phyloP scores from a whole-genome alignment of 2,888 invertebrate species.

The Creontiades dilutus region DNA sequence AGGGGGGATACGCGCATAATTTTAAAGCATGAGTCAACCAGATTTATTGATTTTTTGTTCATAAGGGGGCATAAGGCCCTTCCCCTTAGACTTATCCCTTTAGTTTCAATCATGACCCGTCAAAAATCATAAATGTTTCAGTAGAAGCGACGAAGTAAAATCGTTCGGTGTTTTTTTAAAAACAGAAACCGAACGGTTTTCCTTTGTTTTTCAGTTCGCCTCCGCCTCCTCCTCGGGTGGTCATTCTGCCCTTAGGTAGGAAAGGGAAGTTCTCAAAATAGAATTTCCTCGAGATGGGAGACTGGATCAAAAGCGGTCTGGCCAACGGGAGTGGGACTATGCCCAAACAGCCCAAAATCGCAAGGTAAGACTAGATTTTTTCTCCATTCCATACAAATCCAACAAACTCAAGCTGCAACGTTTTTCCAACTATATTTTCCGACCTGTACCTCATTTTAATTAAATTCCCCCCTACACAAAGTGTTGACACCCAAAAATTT shows the following conservation, averaged over 20 bases:
- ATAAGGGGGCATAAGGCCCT: neutral
- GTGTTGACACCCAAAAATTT: too few relatives aligned
- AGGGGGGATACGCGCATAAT: slow-evolving; percentile 37
- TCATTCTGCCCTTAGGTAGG: neutral
- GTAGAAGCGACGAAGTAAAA: neutral
- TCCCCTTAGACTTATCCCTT: neutral
- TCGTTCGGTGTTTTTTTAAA: neutral
- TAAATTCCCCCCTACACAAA: too few relatives aligned
- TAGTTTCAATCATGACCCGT: neutral
- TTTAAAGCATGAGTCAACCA: slow-evolving; percentile 53
- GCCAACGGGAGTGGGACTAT: slow-evolving; percentile 54
- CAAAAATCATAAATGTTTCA: neutral
- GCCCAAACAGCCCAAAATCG: slow-evolving; percentile 43
- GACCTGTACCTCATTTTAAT: too few relatives aligned
- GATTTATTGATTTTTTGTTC: slow-evolving; percentile 66
- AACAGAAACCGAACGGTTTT: slow-evolving; percentile 23
- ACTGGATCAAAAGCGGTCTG: slow-evolving; percentile 60
- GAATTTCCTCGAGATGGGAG: slow-evolving; percentile 41
- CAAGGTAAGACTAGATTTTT: neutral
- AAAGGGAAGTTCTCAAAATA: slow-evolving; percentile 35
- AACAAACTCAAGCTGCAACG: too few relatives aligned
- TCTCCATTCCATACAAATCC: too few relatives aligned
- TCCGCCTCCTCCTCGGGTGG: neutral
- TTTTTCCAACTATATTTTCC: too few relatives aligned
- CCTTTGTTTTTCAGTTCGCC: neutral